A percentile compares a stretch with the other conserved stretches of the same genome.
Conservation (phyloP, 2,797 vertebrate species). For the Acanthiza pusilla region DNA sequence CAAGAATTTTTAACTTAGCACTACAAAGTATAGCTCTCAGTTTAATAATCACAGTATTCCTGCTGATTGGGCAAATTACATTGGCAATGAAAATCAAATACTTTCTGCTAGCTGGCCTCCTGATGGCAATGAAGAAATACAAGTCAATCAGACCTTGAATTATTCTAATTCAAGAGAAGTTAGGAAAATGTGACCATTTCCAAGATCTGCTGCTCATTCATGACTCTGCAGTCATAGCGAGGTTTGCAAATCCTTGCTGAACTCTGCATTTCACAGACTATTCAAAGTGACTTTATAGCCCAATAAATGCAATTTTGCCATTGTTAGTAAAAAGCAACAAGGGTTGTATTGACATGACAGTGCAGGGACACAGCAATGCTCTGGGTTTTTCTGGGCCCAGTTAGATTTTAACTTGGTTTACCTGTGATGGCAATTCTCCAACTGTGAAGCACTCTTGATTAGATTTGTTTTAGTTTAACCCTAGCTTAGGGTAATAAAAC, state of each 20-base stretch:
- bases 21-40: neutral
- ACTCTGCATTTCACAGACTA: neutral
- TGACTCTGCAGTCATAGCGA: neutral
- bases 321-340: neutral
- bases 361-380: neutral
- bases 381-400: neutral
- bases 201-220: neutral
- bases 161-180: neutral
- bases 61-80: neutral
- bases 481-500: neutral
- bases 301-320: neutral
- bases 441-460: neutral
- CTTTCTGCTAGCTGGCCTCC: neutral
- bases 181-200: neutral
- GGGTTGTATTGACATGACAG: neutral
- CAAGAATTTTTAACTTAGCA: slow-evolving; percentile 6
- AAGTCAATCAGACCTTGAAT: neutral
- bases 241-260: neutral
- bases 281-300: neutral
- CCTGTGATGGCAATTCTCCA: neutral
- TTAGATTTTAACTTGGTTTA: neutral
- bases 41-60: slow-evolving; percentile 12
- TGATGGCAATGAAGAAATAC: neutral
- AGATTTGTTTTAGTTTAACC: neutral
- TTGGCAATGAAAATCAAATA: neutral